A percentile compares a stretch with the other conserved stretches of the same genome.
phyloP scores from a whole-genome alignment of 2,113 vertebrate genomes.

The Puffinus mauretanicus region DNA sequence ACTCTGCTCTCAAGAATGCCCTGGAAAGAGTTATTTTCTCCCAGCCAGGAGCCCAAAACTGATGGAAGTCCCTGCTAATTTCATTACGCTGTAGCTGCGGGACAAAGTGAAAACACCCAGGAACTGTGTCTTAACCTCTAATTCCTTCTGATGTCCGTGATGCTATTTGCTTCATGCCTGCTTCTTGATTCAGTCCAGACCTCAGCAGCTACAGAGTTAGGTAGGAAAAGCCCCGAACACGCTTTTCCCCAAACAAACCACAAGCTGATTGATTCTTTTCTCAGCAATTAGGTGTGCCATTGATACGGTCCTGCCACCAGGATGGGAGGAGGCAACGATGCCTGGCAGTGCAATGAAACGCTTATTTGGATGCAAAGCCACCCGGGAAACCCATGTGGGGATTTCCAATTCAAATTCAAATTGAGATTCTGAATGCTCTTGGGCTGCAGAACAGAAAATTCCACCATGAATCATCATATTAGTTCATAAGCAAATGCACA shows the following conservation, averaged over 20 bases:
- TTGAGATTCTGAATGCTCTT: not conserved
- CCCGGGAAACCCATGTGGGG: not conserved
- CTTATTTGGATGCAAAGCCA: not conserved
- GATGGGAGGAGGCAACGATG: not conserved
- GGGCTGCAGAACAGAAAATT: not conserved
- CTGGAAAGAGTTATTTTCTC: not conserved
- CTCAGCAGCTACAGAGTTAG: not conserved
- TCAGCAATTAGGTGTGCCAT: not conserved
- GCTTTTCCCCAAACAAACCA: not conserved
- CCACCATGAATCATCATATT: not conserved
- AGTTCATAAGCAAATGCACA: not conserved
- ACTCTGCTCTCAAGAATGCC: not conserved
- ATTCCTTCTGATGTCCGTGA: not conserved
- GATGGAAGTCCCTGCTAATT: not conserved
- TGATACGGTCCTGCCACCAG: not conserved
- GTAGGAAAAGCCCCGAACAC: not conserved
- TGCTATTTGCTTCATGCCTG: fast-evolving
- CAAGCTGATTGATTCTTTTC: not conserved
- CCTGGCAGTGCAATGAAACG: not conserved
- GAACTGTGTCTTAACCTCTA: not conserved
- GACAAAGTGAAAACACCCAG: not conserved
- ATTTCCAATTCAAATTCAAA: not conserved
- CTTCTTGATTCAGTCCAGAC: not conserved
- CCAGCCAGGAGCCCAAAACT: not conserved
- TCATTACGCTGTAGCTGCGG: fast-evolving